Conservation (phyloP, 1,140 invertebrate genomes). For the Papilio machaon region DNA sequence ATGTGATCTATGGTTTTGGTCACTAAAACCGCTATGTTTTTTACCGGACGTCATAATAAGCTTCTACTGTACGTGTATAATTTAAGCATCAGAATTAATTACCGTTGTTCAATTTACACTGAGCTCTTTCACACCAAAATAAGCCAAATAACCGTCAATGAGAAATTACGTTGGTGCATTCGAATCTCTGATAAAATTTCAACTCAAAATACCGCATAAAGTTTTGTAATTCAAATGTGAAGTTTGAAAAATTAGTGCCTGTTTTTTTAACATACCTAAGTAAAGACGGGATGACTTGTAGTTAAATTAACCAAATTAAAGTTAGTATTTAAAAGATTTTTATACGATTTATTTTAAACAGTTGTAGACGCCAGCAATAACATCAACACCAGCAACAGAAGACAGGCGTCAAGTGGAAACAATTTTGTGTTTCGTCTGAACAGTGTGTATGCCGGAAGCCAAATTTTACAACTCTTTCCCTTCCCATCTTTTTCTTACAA, state of each 20-base stretch:
- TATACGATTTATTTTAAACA: too few species aligned
- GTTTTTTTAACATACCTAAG: neutral
- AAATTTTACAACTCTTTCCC: too few species aligned
- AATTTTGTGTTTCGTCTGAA: too few species aligned
- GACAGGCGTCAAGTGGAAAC: too few species aligned
- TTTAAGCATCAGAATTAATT: neutral
- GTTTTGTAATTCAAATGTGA: neutral
- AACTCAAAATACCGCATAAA: neutral
- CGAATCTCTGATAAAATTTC: constrained; percentile 15
- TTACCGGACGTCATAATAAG: neutral
- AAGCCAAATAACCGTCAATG: constrained; percentile 25
- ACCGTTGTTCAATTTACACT: constrained; percentile 2
- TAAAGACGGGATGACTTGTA: neutral
- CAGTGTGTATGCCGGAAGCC: too few species aligned
- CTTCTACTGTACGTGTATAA: neutral
- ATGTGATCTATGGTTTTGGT: too few species aligned
- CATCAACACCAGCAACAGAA: too few species aligned
- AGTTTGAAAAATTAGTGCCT: neutral
- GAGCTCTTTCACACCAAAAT: constrained; percentile 7
- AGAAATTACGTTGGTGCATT: neutral
- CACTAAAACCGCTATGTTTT: too few species aligned
- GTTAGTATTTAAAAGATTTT: neutral
- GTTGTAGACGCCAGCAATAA: too few species aligned
- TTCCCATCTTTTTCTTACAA: too few species aligned
- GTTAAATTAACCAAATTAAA: neutral